phyloP scores from a whole-genome alignment of 2,113 vertebrate genomes.

The Indicator maculatus region DNA sequence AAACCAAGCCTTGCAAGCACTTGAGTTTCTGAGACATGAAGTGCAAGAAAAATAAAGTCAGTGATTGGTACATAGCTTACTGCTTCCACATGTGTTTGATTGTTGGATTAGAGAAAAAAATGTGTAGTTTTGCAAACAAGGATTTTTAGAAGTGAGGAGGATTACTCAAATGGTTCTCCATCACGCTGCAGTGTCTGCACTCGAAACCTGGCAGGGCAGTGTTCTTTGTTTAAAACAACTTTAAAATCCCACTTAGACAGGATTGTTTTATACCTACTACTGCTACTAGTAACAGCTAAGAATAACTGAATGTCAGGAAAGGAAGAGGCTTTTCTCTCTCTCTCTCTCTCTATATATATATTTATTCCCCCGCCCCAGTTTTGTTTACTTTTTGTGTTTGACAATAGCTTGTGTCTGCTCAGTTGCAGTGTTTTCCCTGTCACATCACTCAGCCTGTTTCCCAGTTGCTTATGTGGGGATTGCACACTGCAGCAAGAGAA shows the following conservation, averaged over 20 bases:
- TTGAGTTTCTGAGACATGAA: background rate
- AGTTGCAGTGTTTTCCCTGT: background rate
- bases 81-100: background rate
- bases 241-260: background rate
- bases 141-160: background rate
- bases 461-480: background rate
- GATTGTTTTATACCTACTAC: background rate
- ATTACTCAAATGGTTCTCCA: background rate
- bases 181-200: background rate
- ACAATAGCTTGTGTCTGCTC: background rate
- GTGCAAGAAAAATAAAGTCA: background rate
- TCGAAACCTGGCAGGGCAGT: background rate
- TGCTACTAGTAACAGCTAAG: background rate
- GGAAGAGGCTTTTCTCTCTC: background rate
- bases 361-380: fast-evolving
- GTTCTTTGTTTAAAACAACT: background rate
- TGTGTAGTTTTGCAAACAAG: background rate
- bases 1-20: background rate
- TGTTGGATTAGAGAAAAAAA: background rate
- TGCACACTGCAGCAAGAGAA: background rate
- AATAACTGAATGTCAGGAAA: background rate
- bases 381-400: constrained; percentile 1
- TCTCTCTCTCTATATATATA: fast-evolving
- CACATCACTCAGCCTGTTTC: background rate
- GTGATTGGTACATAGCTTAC: background rate